A percentile compares a stretch with the other conserved stretches of the same genome.
phyloP scores from a whole-genome alignment of 2,113 vertebrate species.

The Aythya baeri region DNA sequence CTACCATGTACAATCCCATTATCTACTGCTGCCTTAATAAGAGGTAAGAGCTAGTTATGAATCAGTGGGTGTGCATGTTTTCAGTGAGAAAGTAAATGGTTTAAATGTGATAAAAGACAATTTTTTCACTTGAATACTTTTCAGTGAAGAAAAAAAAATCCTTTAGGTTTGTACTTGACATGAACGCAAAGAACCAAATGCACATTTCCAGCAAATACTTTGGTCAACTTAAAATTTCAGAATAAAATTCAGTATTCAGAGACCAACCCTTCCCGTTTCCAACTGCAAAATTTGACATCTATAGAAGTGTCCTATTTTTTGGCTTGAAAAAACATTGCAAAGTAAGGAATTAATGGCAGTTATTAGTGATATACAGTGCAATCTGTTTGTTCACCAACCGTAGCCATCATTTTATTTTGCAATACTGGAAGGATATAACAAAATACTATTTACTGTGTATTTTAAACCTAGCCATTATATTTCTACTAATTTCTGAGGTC shows the following conservation, averaged over 20 bases:
- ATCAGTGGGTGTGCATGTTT: background rate
- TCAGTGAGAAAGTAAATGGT: background rate
- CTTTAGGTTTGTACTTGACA: background rate
- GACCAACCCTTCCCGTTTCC: rapidly evolving
- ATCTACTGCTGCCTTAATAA: slow-evolving; percentile 99
- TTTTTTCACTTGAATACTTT: background rate
- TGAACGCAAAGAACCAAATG: background rate
- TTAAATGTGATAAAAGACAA: background rate
- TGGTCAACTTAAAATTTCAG: background rate
- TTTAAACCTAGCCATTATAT: background rate
- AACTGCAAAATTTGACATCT: background rate
- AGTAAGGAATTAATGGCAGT: background rate
- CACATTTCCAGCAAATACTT: background rate
- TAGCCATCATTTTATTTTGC: background rate
- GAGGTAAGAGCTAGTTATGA: slow-evolving; percentile 79
- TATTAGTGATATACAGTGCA: background rate
- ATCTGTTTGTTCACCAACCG: background rate
- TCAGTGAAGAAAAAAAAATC: background rate
- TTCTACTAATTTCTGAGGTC: background rate
- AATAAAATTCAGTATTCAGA: background rate
- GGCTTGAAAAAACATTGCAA: background rate
- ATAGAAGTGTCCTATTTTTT: background rate
- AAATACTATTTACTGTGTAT: background rate
- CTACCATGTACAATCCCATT: slow-evolving; percentile 98
- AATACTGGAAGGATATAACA: background rate